A percentile compares a stretch with the other conserved stretches of the same genome.
Evolutionary conservation across 2,113 vertebrate genomes (phyloP).

Genomic region (Hucho hucho): DNA sequence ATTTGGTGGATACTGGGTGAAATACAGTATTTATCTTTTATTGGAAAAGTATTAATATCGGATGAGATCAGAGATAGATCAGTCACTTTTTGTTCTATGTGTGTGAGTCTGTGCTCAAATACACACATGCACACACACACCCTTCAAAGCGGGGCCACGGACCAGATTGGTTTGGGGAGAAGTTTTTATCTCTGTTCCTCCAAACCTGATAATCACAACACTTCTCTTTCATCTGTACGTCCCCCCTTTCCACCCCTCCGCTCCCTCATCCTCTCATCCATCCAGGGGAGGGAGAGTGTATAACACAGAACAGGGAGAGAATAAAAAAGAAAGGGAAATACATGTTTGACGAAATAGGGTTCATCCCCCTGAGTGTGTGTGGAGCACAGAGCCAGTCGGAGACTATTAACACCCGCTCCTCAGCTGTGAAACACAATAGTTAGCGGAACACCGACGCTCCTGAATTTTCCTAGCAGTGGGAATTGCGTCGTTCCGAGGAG

Average conservation of each 20-base stretch:
- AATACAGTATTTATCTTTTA: too few relatives aligned
- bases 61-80: too few relatives aligned
- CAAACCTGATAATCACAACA: constrained; percentile 69
- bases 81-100: background rate
- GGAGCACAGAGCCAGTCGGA: background rate
- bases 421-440: background rate
- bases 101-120: background rate
- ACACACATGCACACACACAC: constrained; percentile 19
- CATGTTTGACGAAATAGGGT: background rate
- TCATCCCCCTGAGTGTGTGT: background rate
- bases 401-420: too few relatives aligned
- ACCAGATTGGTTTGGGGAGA: constrained; percentile 67
- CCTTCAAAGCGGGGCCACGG: constrained; percentile 38
- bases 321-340: background rate
- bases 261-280: background rate
- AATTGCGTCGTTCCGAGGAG: constrained; percentile 21
- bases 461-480: constrained; percentile 27
- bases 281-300: background rate
- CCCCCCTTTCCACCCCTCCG: background rate
- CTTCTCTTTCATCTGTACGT: constrained; percentile 63
- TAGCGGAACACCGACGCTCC: constrained; percentile 12
- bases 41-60: too few relatives aligned
- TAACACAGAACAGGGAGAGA: background rate
- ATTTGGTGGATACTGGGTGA: background rate
- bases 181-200: constrained; percentile 64